Evolutionary conservation across 2,797 vertebrate genomes (phyloP).

Genomic region (Coregonus ussuriensis): DNA sequence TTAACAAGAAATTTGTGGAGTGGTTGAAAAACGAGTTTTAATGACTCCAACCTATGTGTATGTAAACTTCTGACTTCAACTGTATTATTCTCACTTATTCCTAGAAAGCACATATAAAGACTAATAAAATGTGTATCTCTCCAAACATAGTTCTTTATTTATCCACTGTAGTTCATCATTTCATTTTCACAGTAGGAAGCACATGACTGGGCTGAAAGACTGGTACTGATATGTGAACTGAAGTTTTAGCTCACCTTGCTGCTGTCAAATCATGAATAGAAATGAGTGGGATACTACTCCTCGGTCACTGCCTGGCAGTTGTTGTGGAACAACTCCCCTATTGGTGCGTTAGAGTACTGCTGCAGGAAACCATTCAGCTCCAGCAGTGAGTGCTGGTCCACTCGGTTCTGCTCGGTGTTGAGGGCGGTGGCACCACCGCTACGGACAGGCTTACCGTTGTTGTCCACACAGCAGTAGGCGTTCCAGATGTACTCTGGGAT

Average conservation of each 20-base stretch:
- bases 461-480: constrained; percentile 75
- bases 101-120: neutral
- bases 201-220: neutral
- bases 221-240: neutral
- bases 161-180: neutral
- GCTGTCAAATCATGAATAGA: neutral
- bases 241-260: neutral
- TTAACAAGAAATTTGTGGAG: no score
- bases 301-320: constrained; percentile 57
- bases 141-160: neutral
- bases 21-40: no score
- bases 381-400: constrained; percentile 57
- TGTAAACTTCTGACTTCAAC: no score
- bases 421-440: constrained; percentile 66
- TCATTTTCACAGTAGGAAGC: neutral
- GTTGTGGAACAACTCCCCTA: constrained; percentile 69
- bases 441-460: constrained; percentile 58
- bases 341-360: constrained; percentile 61
- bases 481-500: constrained; percentile 78
- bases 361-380: constrained; percentile 66
- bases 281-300: neutral
- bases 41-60: no score
- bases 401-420: constrained; percentile 70
- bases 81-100: neutral
- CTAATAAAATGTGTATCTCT: neutral